These are phyloP conservation scores for Brachyptera risi DNA, from an alignment of 2,888 invertebrate genomes.

Conservation along the genomic window DNA sequence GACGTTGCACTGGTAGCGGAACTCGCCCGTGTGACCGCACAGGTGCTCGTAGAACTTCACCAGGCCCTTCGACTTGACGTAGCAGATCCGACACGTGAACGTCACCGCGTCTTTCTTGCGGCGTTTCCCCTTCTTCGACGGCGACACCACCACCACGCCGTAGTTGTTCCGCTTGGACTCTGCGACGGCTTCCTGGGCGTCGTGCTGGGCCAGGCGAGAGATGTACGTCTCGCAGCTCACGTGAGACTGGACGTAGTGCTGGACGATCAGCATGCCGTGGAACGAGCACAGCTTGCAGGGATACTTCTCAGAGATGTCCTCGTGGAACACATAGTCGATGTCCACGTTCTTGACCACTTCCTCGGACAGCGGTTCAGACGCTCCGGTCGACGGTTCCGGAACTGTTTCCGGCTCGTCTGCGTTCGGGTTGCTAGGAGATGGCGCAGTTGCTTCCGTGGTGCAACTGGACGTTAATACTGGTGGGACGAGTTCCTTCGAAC, in stretches of 20 bases:
- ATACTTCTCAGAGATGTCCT: slow-evolving; percentile 39
- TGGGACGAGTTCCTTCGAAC: too few species aligned
- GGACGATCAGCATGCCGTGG: slow-evolving; percentile 57
- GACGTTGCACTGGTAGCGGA: slow-evolving; percentile 58
- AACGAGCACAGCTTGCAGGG: slow-evolving; percentile 60
- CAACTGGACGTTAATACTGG: too few species aligned
- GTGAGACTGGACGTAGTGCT: slow-evolving; percentile 62
- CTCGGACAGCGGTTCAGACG: neutral
- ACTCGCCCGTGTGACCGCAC: slow-evolving; percentile 74
- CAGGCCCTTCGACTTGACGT: slow-evolving; percentile 18
- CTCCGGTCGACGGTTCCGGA: too few species aligned
- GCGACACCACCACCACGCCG: too few species aligned
- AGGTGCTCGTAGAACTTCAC: slow-evolving; percentile 65
- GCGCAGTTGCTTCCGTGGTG: too few species aligned
- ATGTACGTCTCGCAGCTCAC: slow-evolving; percentile 60
- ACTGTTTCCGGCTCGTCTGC: too few species aligned
- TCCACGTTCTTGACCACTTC: neutral
- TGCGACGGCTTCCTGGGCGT: slow-evolving; percentile 53
- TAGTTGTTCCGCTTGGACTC: slow-evolving; percentile 50
- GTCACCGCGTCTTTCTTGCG: slow-evolving; percentile 23
- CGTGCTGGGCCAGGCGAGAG: slow-evolving; percentile 53
- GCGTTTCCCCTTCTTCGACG: slow-evolving; percentile 36
- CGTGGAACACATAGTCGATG: neutral
- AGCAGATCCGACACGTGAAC: slow-evolving; percentile 31
- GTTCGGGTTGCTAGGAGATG: too few species aligned